Evolutionary conservation across 2,888 invertebrate genomes (phyloP).

Genomic region (Rotaria socialis): DNA sequence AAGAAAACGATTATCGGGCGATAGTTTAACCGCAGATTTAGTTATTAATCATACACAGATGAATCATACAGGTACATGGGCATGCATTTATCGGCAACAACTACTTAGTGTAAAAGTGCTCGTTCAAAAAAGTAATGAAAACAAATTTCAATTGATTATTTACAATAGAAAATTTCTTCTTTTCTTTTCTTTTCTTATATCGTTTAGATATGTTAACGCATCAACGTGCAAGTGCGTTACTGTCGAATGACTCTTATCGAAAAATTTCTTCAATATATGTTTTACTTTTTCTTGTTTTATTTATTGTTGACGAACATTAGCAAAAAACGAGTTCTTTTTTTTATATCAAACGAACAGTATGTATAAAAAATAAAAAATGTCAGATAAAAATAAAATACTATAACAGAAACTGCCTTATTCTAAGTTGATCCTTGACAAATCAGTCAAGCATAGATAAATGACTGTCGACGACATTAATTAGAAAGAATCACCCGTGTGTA

Average conservation of each 20-base stretch:
- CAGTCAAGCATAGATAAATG: neutral
- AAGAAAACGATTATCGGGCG: neutral
- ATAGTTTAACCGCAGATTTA: neutral
- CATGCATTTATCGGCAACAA: slow-evolving; percentile 8
- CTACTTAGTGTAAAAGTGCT: neutral
- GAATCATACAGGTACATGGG: neutral
- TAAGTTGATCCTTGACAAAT: neutral
- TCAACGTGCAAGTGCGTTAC: neutral
- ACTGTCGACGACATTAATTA: slow-evolving; percentile 10
- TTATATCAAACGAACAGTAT: neutral
- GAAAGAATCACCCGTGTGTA: neutral
- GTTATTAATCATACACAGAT: neutral
- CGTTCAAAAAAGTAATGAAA: neutral
- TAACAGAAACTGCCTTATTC: too few species aligned
- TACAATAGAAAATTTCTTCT: neutral
- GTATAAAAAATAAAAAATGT: neutral
- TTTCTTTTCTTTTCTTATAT: neutral
- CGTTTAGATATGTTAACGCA: neutral
- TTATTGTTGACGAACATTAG: neutral
- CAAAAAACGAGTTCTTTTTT: too few species aligned
- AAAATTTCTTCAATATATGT: neutral
- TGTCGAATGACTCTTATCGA: neutral
- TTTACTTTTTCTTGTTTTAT: neutral
- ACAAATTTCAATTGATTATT: neutral
- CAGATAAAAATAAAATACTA: neutral